Base-by-base conservation (phyloP, 2,113 vertebrate species). In the Salminus brasiliensis region DNA sequence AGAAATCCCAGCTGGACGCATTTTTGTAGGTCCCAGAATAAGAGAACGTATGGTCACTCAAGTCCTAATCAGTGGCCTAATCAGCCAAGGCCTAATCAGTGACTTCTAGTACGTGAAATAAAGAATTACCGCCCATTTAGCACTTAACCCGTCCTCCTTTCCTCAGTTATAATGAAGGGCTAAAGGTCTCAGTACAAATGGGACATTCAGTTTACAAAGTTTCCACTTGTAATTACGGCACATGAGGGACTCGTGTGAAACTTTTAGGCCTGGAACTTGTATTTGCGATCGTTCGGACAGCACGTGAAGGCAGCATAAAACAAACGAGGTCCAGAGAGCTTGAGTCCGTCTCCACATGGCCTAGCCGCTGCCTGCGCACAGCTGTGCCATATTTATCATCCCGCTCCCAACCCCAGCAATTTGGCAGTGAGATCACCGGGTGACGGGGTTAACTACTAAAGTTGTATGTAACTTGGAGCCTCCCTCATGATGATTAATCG, bases 361-460 rank as follows among this genome's bases (percentile, higher is more conserved):
- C 84, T 29, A 29, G 72, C 80, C 86, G 78, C 82, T 85, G 86
- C 85, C 86, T 86, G 87, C 82, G 71, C 83, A 86, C 90, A 93
- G 88, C 92, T 92, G 90, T 84, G 85, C 65, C 72, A 74, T 91
- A 97, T 97, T 95, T 91, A 96, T 97, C 95, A 95, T 94, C 93
- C 81, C 87, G 78, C 90, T 89, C 89, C 93, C 90, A 90, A 90
- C 93, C 94, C 92, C 88, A 91, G 93, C 94, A 93, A 89, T 94
- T 96, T 92, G 94, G 95, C 94, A 92, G 92, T 93, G 89, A 88
- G 93, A 93, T 93, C 90, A 89, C 91, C 86, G 94, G 96, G 96
- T 97, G 93, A 91, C 59, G 85, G 92, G 96, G 96, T 97, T 98
- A 98, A 97, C 95, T 98, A 94, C 95, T 93, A 66, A 96, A 97